phyloP scores from a whole-genome alignment of 2,888 invertebrate species.

The Stenotaenia linearis region DNA sequence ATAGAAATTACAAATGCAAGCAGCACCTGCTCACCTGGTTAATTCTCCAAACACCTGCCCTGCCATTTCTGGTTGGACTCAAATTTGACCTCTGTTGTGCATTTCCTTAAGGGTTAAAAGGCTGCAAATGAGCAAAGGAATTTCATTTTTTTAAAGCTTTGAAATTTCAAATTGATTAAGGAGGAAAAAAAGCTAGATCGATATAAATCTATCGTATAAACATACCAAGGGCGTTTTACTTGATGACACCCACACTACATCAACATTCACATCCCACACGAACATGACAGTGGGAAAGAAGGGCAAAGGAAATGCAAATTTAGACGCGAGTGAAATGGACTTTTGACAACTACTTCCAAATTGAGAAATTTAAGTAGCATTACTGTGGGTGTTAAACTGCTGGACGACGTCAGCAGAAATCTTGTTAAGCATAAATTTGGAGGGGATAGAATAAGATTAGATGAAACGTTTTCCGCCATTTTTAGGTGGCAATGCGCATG shows the following conservation, averaged over 20 bases:
- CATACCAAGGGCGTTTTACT: background rate
- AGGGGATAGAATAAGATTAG: background rate
- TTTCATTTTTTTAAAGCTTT: background rate
- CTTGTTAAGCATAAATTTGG: background rate
- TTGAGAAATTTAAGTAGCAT: background rate
- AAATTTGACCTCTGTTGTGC: background rate
- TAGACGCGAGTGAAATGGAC: background rate
- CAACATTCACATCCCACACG: background rate
- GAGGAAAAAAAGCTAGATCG: background rate
- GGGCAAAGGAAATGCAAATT: constrained; percentile 9
- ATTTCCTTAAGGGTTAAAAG: background rate
- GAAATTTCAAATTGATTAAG: background rate
- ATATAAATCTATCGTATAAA: background rate
- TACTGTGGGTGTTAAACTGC: no score
- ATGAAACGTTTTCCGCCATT: background rate
- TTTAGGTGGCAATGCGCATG: background rate
- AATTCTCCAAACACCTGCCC: background rate
- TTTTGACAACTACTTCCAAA: background rate
- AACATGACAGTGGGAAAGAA: background rate
- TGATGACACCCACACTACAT: background rate
- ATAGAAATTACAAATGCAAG: background rate
- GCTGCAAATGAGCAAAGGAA: background rate
- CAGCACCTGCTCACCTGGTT: background rate
- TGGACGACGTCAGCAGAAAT: background rate
- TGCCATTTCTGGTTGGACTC: background rate